phyloP scores from a whole-genome alignment of 2,113 vertebrate genomes.

The Epinephelus cyanopodus region DNA sequence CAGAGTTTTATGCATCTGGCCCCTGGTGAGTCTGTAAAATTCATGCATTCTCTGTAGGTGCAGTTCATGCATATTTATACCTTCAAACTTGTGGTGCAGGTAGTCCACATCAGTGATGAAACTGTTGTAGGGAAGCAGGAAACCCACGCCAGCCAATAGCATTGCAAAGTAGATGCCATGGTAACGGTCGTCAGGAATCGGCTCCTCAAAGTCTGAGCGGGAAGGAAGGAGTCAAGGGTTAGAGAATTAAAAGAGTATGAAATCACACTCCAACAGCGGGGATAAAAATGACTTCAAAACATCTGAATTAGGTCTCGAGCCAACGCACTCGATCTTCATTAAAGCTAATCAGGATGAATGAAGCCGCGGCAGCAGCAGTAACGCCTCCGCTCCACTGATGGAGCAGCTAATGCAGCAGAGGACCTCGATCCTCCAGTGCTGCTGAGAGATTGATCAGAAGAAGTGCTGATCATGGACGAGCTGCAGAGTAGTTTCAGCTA shows the following conservation, averaged over 20 bases:
- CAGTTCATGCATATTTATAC: constrained; percentile 72
- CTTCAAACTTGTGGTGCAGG: constrained; percentile 96
- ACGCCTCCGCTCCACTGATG: background rate
- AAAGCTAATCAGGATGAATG: constrained; percentile 41
- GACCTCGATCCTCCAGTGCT: background rate
- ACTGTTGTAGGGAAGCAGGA: constrained; percentile 98
- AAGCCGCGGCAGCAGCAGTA: constrained; percentile 5
- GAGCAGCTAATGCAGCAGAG: constrained; percentile 16
- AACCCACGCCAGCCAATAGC: constrained; percentile 96
- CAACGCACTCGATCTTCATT: background rate
- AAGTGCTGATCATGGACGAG: background rate
- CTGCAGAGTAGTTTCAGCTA: constrained; percentile 5
- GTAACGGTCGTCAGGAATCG: constrained; percentile 92
- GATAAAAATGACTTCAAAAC: constrained; percentile 17
- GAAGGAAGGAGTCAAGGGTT: constrained; percentile 41
- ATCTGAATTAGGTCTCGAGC: constrained; percentile 23
- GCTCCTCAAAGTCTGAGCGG: constrained; percentile 86
- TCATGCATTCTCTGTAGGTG: background rate
- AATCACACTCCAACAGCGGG: background rate
- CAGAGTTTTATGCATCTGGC: too few relatives aligned
- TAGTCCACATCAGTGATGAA: constrained; percentile 99
- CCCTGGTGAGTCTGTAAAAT: background rate
- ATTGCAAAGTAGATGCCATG: constrained; percentile 98
- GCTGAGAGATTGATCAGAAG: constrained; percentile 19
- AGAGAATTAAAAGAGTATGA: constrained; percentile 29